These are phyloP conservation scores for Monodelphis domestica DNA, from an alignment of 2,797 vertebrate species.

Conservation along the genomic window DNA sequence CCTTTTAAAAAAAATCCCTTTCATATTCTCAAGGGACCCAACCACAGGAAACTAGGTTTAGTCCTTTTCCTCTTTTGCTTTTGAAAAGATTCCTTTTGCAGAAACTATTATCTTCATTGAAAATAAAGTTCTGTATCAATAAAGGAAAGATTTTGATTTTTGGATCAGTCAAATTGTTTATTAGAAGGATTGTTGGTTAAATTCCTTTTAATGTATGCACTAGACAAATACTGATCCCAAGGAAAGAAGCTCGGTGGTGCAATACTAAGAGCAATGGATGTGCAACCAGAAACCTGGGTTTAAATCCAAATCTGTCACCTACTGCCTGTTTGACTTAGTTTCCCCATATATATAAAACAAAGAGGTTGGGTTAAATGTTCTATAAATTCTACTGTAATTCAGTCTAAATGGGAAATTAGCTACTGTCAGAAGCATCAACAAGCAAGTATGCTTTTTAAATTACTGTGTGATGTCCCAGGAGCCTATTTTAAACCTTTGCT, in stretches of 20 bases:
- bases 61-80: slow-evolving; percentile 49
- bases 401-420: slow-evolving; percentile 27
- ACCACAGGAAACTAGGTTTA: slow-evolving; percentile 66
- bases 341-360: neutral
- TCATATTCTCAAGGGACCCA: slow-evolving; percentile 58
- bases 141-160: slow-evolving; percentile 4
- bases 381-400: neutral
- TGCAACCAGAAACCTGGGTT: neutral
- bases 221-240: slow-evolving; percentile 15
- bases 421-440: slow-evolving; percentile 53
- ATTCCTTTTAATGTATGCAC: neutral
- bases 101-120: slow-evolving; percentile 64
- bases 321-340: neutral
- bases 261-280: neutral
- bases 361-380: neutral
- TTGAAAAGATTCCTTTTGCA: slow-evolving; percentile 69
- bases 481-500: slow-evolving; percentile 48
- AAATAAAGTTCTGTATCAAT: slow-evolving; percentile 54
- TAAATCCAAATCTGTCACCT: neutral
- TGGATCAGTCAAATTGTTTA: neutral
- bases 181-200: slow-evolving; percentile 39
- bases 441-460: slow-evolving; percentile 63
- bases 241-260: neutral
- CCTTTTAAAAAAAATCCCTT: slow-evolving; percentile 72
- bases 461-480: slow-evolving; percentile 50